phyloP scores from a whole-genome alignment of 2,888 invertebrate species.

The Amphipoea oculea region DNA sequence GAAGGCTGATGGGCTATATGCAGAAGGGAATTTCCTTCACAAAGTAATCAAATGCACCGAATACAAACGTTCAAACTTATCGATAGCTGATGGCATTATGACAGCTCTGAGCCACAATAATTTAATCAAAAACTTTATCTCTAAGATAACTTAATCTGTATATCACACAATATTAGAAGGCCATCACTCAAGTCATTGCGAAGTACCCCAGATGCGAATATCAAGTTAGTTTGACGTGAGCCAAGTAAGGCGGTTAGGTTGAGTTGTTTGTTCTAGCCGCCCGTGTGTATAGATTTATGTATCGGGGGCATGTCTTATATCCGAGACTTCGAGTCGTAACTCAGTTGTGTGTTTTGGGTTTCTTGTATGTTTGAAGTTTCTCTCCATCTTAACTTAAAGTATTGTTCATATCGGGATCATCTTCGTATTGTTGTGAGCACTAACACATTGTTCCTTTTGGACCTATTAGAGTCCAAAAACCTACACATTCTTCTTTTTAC shows the following conservation, averaged over 20 bases:
- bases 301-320: conserved; percentile 17
- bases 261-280: conserved; percentile 20
- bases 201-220: conserved; percentile 46
- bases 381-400: not conserved
- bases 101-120: conserved; percentile 17
- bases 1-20: too few species aligned
- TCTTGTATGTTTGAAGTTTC: conserved; percentile 12
- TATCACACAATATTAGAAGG: conserved; percentile 39
- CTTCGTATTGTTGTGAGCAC: not conserved
- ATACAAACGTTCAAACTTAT: conserved; percentile 2
- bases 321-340: conserved; percentile 22
- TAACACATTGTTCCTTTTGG: not conserved
- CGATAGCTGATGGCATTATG: not conserved
- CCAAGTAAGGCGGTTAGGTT: conserved; percentile 10
- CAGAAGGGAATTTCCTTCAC: not conserved
- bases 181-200: conserved; percentile 43
- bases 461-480: not conserved
- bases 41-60: conserved; percentile 1
- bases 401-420: not conserved
- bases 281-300: conserved; percentile 49
- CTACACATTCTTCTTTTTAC: not conserved
- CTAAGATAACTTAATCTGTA: conserved; percentile 31
- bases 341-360: conserved; percentile 23
- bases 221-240: conserved; percentile 41
- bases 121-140: conserved; percentile 25